These are phyloP conservation scores for Colaptes auratus DNA, from an alignment of 2,113 vertebrate genomes.

Conservation along the genomic window DNA sequence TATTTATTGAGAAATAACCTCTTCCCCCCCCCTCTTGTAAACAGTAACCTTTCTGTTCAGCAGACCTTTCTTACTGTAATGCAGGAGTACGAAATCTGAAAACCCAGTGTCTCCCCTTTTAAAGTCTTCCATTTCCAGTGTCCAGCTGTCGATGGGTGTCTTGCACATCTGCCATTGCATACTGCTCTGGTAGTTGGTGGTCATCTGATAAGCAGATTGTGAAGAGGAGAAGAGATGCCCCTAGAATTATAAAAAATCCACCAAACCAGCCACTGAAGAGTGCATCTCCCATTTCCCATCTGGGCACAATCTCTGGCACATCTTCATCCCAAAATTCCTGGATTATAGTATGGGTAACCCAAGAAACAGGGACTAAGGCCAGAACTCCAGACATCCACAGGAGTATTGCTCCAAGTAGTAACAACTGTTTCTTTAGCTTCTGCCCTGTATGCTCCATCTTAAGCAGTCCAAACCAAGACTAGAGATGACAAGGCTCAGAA, in stretches of 20 bases:
- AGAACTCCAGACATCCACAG: conserved; percentile 75
- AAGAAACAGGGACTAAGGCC: conserved; percentile 75
- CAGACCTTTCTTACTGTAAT: background rate
- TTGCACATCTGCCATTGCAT: background rate
- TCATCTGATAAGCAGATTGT: background rate
- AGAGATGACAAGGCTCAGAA: conserved; percentile 68
- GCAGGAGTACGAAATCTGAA: background rate
- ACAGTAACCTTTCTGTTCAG: background rate
- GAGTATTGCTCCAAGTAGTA: conserved; percentile 74
- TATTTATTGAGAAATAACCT: background rate
- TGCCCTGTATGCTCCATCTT: conserved; percentile 32
- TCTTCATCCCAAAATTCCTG: conserved; percentile 79
- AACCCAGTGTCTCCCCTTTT: background rate
- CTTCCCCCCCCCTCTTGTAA: background rate
- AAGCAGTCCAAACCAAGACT: conserved; percentile 74
- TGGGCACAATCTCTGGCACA: conserved; percentile 79
- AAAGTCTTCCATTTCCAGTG: background rate
- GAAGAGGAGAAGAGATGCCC: conserved; percentile 73
- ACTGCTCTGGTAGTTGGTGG: background rate
- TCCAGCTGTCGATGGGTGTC: conserved; percentile 18
- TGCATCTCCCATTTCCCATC: conserved; percentile 80
- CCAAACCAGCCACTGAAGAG: conserved; percentile 81
- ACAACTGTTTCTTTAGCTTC: conserved; percentile 23
- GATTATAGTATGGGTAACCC: conserved; percentile 77
- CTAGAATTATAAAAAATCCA: conserved; percentile 75